These are phyloP conservation scores for Phalacrocorax carbo DNA, from an alignment of 2,113 vertebrate genomes.

Conservation along the genomic window DNA sequence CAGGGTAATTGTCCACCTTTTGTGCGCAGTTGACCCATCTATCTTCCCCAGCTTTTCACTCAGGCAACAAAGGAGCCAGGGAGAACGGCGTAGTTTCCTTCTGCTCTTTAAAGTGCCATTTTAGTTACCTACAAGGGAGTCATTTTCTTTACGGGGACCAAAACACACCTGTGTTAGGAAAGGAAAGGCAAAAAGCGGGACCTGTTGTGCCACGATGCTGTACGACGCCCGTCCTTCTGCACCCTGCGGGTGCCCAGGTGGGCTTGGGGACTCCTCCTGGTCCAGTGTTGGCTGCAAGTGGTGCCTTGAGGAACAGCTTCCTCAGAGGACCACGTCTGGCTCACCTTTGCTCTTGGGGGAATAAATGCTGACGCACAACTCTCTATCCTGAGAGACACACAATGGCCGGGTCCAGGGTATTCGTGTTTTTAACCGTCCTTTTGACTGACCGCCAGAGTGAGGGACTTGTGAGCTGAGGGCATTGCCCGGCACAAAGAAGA, in stretches of 20 bases:
- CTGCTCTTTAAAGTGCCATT: not conserved
- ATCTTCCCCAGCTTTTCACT: not conserved
- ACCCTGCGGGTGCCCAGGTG: rapidly evolving
- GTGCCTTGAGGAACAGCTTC: not conserved
- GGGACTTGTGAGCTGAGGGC: not conserved
- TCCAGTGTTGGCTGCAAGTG: rapidly evolving
- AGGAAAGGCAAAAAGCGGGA: not conserved
- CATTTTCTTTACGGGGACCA: not conserved
- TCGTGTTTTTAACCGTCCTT: not conserved
- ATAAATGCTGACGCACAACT: rapidly evolving
- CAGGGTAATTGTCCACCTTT: not conserved
- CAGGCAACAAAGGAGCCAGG: not conserved
- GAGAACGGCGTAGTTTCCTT: rapidly evolving
- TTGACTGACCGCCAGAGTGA: rapidly evolving
- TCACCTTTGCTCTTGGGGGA: not conserved
- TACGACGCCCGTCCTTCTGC: rapidly evolving
- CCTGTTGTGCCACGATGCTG: rapidly evolving
- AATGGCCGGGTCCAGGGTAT: rapidly evolving
- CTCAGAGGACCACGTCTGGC: not conserved
- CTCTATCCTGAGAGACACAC: not conserved
- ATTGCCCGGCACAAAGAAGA: not conserved
- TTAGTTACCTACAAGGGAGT: not conserved
- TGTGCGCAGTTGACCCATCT: too few species aligned
- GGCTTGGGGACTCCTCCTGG: not conserved
- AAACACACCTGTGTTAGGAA: not conserved